Evolutionary conservation across 1,140 invertebrate genomes (phyloP), one percentile per base, ranked within the genome.

Genomic region (Sinonovacula constricta): DNA sequence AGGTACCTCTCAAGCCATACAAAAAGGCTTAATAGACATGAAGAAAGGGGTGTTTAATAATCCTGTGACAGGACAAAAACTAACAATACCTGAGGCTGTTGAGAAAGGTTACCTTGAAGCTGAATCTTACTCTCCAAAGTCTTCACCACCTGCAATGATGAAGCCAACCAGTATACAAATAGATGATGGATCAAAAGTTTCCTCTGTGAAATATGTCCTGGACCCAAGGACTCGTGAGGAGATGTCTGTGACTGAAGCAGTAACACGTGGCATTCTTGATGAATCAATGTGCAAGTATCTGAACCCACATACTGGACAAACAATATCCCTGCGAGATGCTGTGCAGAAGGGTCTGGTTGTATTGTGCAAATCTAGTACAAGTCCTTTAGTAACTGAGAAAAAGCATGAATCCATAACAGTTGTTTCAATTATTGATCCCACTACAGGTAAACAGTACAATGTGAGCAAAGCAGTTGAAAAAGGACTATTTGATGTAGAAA

Each of bases 381-480:
- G 94, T 94, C 79, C 95, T 95, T 33, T 88, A 39, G 59, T 85
- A 53, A 95, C 95, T 1, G 96, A 96, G 1, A 95, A 97, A 2
- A 93, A 94, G 0, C 94, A 95, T 87, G 95, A 95, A 90, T 96
- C 95, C 2, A 95, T 98, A 79, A 98, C 81, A 30, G 83, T 88
- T 4, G 85, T 81, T 70, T 70, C 82, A 54, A 83, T 90, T 14
- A 72, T 88, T 30, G 88, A 90, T 63, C 87, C 87, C 53, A 69
- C 69, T 12, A 88, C 85, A 14, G 96, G 96, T 69, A 94, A 96
- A 81, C 90, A 93, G 10, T 85, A 98, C 0, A 95, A 93, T 24
- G 60, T 99, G 83, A 96, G 97, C 88, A 93, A 94, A 75, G 97
- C 97, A 51, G 90, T 97, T 66, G 92, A 94, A 34, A 95, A 94